These are phyloP conservation scores for Papilio protenor DNA, from an alignment of 2,888 invertebrate genomes.

Conservation along the genomic window DNA sequence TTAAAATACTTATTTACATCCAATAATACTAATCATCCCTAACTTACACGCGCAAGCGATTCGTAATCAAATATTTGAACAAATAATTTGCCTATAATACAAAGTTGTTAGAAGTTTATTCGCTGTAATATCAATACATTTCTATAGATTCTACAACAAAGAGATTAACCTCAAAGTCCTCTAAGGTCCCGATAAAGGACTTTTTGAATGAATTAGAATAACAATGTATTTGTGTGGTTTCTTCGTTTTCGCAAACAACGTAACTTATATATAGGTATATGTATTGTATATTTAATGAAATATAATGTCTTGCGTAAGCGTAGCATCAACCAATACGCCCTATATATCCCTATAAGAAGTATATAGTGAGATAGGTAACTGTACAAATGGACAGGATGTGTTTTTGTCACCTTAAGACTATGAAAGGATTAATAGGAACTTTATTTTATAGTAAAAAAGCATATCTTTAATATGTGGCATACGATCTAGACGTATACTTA, in stretches of 20 bases:
- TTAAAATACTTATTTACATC: not conserved
- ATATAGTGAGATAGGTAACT: no score
- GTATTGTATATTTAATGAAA: not conserved
- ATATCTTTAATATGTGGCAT: not conserved
- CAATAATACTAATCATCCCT: not conserved
- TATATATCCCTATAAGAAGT: no score
- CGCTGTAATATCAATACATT: slow-evolving; percentile 20
- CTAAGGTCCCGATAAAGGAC: slow-evolving; percentile 49
- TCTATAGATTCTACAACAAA: slow-evolving; percentile 52
- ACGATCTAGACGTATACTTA: not conserved
- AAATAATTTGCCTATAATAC: slow-evolving; percentile 25
- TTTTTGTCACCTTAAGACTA: not conserved
- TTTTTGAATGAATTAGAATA: slow-evolving; percentile 49
- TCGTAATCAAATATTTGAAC: slow-evolving; percentile 18
- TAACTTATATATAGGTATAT: slow-evolving; percentile 26
- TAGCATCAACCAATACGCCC: no score
- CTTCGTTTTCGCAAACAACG: slow-evolving; percentile 25
- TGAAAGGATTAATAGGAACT: not conserved
- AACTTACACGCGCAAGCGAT: not conserved
- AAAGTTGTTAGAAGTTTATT: slow-evolving; percentile 34
- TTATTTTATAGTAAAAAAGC: no score
- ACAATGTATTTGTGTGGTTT: slow-evolving; percentile 44
- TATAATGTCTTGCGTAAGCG: no score
- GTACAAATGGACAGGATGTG: not conserved
- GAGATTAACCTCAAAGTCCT: slow-evolving; percentile 50